Evolutionary conservation across 2,888 invertebrate genomes (phyloP).

Genomic region (Pimpla rufipes): DNA sequence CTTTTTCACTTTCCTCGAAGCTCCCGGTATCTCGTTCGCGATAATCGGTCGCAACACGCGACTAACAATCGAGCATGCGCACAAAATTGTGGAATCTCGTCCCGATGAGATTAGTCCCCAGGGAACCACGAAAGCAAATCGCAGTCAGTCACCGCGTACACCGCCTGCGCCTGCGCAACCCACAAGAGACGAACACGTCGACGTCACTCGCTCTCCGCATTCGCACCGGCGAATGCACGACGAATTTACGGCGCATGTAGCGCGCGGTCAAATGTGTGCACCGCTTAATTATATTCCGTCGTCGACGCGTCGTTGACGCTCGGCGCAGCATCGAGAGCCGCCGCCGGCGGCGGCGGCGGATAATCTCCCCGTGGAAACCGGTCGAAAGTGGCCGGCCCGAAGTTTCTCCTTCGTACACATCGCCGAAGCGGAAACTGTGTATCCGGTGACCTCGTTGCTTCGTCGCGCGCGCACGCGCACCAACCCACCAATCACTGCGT

Average conservation of each 20-base stretch:
- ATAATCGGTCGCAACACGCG: neutral
- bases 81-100: neutral
- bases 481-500: no score
- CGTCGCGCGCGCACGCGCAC: slow-evolving; percentile 58
- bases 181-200: no score
- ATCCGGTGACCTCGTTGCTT: slow-evolving; percentile 75
- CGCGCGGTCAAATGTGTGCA: no score
- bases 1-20: no score
- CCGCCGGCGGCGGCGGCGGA: slow-evolving; percentile 34
- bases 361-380: slow-evolving; percentile 66
- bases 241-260: neutral
- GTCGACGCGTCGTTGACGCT: slow-evolving; percentile 50
- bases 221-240: neutral
- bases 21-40: no score
- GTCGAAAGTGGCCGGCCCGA: slow-evolving; percentile 66
- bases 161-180: no score
- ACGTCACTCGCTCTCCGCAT: no score
- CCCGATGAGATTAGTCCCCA: neutral
- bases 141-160: neutral
- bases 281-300: slow-evolving; percentile 66
- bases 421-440: slow-evolving; percentile 73
- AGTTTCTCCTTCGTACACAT: slow-evolving; percentile 67
- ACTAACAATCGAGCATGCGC: neutral
- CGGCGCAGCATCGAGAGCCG: slow-evolving; percentile 3
- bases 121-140: neutral